Evolutionary conservation across 2,797 vertebrate genomes (phyloP), one percentile per base, ranked within the genome.

Genomic region (Rhabdophis nuchalis): DNA sequence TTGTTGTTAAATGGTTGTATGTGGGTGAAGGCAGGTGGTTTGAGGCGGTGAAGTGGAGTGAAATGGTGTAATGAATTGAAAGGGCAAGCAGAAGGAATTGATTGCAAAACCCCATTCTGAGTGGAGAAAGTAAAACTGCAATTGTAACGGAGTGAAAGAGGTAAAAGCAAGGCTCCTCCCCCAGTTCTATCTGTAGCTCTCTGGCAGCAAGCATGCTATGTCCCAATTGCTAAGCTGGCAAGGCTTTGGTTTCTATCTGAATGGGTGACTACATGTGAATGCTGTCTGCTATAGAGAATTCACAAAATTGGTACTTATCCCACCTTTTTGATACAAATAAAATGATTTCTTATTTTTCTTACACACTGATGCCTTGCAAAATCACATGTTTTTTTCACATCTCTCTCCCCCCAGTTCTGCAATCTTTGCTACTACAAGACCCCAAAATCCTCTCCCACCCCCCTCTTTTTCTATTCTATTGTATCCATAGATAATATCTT

Each of bases 91-190:
- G 12, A 2, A 1, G 7, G 68, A 13, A 64, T n/a, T 36, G 0
- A 20, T 72, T 18, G 1, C 0, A 6, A 16, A 68, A 0, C 32
- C 3, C 16, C 1, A 77, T 41, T 8, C 7, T 1, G 32, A 41
- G 0, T 20, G 4, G 32, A 36, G 2, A 16, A 18, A 8, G 14
- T 9, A 4, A 20, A 9, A 18, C 0, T 77, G 72, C 20, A 11
- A 8, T 9, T 18, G 68, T 7, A 72, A 12, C 11, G 0, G 1
- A 5, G 16, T 50, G 13, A 64, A 61, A n/a, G 23, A 29, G 25
- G 11, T 2, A 50, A 50, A 46, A 88, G 41, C 13, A 60, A 27
- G 3, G 2, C 0, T 0, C 0, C 0, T 0, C 0, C 0, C 6
- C 10, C 0, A 4, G 0, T 29, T 61, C 27, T 2, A 10, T 61